Conservation (phyloP, 2,797 vertebrate species). For the Ctenopoma kingsleyae region DNA sequence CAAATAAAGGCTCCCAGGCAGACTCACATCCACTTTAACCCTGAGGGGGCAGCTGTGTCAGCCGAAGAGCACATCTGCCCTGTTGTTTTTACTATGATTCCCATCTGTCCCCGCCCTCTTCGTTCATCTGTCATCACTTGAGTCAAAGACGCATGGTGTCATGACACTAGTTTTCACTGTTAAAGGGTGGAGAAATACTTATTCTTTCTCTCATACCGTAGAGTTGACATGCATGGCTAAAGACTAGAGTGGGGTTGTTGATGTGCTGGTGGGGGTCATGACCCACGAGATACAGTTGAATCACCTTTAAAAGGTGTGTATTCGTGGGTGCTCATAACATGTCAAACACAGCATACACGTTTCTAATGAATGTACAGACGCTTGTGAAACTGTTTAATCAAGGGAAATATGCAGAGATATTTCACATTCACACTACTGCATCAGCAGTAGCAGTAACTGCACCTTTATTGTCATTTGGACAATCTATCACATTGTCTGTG, state of each 20-base stretch:
- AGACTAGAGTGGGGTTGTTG: slow-evolving; percentile 43
- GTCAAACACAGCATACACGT: background rate
- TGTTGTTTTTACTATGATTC: slow-evolving; percentile 78
- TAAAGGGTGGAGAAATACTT: slow-evolving; percentile 60
- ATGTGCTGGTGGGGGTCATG: slow-evolving; percentile 59
- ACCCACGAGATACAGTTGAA: slow-evolving; percentile 55
- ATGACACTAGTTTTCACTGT: slow-evolving; percentile 71
- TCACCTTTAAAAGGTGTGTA: slow-evolving; percentile 40
- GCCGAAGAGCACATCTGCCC: slow-evolving; percentile 79
- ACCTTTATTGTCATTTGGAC: background rate
- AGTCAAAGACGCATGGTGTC: slow-evolving; percentile 53
- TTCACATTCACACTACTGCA: background rate
- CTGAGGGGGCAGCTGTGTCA: slow-evolving; percentile 71
- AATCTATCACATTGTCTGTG: background rate
- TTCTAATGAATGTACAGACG: background rate
- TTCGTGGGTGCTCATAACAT: slow-evolving; percentile 13
- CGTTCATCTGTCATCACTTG: slow-evolving; percentile 73
- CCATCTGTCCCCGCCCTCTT: slow-evolving; percentile 75
- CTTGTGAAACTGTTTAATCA: background rate
- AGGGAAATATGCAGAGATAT: background rate
- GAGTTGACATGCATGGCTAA: slow-evolving; percentile 34
- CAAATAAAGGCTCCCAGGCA: slow-evolving; percentile 67
- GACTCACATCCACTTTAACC: slow-evolving; percentile 62
- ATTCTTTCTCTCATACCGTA: slow-evolving; percentile 45
- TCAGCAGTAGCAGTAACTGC: background rate